Conservation (phyloP, 2,113 vertebrate genomes). For the Asarcornis scutulata region DNA sequence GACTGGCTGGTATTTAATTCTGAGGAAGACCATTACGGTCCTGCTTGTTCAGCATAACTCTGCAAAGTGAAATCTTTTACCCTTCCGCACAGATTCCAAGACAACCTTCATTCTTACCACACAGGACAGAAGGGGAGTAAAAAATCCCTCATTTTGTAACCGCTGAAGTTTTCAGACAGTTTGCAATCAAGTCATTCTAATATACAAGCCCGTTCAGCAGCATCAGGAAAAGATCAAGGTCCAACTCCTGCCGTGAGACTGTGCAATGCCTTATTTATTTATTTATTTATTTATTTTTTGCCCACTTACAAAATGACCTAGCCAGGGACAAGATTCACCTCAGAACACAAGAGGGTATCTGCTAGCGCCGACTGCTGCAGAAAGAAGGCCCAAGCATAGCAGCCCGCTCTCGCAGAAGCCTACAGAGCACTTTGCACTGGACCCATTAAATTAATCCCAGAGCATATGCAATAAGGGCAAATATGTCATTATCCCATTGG, state of each 20-base stretch:
- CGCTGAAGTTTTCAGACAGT: background rate
- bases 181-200: background rate
- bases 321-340: constrained; percentile 2
- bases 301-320: background rate
- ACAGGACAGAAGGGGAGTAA: background rate
- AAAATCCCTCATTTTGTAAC: background rate
- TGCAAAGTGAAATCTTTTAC: background rate
- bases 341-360: background rate
- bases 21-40: background rate
- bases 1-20: constrained; percentile 35
- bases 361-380: background rate
- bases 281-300: background rate
- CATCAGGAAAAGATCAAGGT: background rate
- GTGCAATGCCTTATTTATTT: background rate
- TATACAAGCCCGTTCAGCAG: background rate
- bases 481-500: background rate
- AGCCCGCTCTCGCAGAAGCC: background rate
- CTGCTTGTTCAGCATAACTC: constrained; percentile 31
- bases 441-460: background rate
- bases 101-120: background rate
- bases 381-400: background rate
- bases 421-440: fast-evolving
- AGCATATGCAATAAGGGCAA: background rate
- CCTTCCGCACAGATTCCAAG: background rate
- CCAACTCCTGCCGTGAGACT: background rate